Conservation (phyloP, 2,888 invertebrate genomes). For the Marasmarcha lunaedactyla region DNA sequence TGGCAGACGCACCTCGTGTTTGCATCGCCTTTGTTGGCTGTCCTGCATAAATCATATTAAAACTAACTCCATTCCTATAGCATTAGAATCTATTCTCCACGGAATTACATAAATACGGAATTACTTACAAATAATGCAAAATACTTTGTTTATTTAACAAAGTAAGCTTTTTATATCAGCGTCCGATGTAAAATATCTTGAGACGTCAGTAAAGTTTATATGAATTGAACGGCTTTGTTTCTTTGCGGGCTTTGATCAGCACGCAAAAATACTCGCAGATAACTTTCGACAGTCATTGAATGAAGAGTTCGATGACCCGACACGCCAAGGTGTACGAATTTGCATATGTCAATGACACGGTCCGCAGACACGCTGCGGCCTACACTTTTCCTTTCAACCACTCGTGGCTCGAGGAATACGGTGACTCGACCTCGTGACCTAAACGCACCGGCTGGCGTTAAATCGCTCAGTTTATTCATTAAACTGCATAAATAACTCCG, state of each 20-base stretch:
- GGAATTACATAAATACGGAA: too few species aligned
- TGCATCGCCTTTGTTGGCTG: slow-evolving; percentile 34
- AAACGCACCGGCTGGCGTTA: slow-evolving; percentile 5
- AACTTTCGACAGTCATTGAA: slow-evolving; percentile 69
- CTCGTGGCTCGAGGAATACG: slow-evolving; percentile 46
- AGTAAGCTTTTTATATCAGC: too few species aligned
- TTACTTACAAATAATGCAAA: too few species aligned
- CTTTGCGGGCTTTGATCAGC: too few species aligned
- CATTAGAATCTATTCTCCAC: slow-evolving; percentile 27
- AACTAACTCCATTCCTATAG: slow-evolving; percentile 27
- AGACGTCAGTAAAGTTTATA: too few species aligned
- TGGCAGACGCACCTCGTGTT: slow-evolving; percentile 50
- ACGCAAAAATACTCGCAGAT: slow-evolving; percentile 17
- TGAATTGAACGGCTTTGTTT: too few species aligned
- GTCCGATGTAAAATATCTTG: too few species aligned
- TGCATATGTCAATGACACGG: slow-evolving; percentile 68
- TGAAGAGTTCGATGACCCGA: slow-evolving; percentile 55
- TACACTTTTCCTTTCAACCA: slow-evolving; percentile 63
- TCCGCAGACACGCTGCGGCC: slow-evolving; percentile 39
- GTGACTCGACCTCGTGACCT: slow-evolving; percentile 34
- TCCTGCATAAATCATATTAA: slow-evolving; percentile 22
- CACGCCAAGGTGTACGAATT: slow-evolving; percentile 55
- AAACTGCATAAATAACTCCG: too few species aligned
- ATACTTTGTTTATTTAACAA: too few species aligned
- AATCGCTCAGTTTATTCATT: background rate